Evolutionary conservation across 2,797 vertebrate species (phyloP).

Genomic region (Nothura maculosa): DNA sequence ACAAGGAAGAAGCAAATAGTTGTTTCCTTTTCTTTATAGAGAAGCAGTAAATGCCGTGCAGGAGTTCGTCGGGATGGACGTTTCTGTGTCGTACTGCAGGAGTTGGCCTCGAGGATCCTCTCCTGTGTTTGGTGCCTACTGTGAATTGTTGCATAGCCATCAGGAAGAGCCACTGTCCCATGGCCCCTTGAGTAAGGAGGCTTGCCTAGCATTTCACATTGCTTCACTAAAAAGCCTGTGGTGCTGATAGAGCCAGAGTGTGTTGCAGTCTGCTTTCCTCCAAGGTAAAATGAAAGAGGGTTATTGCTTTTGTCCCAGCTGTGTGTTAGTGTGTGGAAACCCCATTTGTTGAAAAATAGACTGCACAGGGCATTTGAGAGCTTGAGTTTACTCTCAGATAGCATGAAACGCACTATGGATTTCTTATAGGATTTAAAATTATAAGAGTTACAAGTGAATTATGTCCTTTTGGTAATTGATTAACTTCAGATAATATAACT

Average conservation of each 20-base stretch:
- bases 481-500: background rate
- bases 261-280: background rate
- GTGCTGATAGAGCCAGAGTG: background rate
- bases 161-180: background rate
- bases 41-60: background rate
- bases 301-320: background rate
- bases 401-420: background rate
- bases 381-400: background rate
- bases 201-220: background rate
- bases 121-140: background rate
- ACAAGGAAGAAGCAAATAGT: background rate
- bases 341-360: background rate
- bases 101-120: background rate
- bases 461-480: constrained; percentile 23
- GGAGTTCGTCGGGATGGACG: background rate
- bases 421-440: background rate
- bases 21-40: background rate
- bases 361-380: background rate
- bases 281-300: background rate
- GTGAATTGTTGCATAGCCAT: background rate
- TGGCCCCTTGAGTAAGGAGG: background rate
- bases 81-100: background rate
- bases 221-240: background rate
- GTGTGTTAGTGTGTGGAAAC: background rate
- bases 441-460: constrained; percentile 1